phyloP scores from a whole-genome alignment of 2,797 vertebrate species.

The Tokudaia tokunoshimensis region DNA sequence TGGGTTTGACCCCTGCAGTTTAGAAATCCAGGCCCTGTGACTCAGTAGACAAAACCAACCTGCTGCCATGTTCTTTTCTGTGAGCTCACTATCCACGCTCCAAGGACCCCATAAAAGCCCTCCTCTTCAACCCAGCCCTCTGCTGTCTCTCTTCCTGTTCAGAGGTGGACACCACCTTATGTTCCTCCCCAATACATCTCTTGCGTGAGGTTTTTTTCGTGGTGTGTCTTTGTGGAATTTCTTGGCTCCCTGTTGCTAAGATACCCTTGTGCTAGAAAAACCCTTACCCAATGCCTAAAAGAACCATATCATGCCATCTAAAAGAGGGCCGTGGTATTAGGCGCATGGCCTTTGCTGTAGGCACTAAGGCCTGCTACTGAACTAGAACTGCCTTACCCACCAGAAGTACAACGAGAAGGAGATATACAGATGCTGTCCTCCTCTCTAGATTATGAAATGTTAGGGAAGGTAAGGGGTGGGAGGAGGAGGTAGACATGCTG shows the following conservation, averaged over 20 bases:
- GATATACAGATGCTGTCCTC: background rate
- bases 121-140: background rate
- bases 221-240: background rate
- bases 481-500: background rate
- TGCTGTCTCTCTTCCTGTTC: background rate
- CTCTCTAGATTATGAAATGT: background rate
- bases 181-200: background rate
- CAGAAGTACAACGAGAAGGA: background rate
- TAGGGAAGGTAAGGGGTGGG: background rate
- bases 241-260: background rate
- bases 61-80: no score
- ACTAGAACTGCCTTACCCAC: background rate
- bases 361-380: background rate
- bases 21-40: background rate
- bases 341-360: background rate
- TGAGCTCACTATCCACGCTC: background rate
- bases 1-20: background rate
- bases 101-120: background rate
- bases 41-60: background rate
- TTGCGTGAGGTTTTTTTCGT: background rate
- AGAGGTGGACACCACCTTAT: background rate
- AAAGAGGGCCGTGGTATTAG: background rate
- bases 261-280: background rate
- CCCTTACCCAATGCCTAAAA: background rate
- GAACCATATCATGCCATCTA: background rate